phyloP scores from a whole-genome alignment of 2,113 vertebrate genomes.

The Scophthalmus maximus region DNA sequence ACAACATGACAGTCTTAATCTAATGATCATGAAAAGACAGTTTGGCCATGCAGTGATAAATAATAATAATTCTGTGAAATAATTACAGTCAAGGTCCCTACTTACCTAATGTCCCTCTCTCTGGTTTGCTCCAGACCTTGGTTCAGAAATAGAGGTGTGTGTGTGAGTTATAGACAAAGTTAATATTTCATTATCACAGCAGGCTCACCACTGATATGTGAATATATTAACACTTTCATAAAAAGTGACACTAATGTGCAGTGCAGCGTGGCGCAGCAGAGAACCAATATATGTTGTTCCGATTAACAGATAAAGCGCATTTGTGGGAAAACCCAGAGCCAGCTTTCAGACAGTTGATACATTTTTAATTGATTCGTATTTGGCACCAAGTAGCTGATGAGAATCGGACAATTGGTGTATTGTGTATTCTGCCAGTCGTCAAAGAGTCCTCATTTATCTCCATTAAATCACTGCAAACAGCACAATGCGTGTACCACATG shows the following conservation, averaged over 20 bases:
- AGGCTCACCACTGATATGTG: background rate
- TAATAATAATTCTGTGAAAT: too few species aligned
- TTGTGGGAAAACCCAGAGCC: background rate
- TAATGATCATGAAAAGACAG: background rate
- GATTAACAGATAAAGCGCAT: background rate
- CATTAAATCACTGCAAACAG: background rate
- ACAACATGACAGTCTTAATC: background rate
- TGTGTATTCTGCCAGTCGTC: background rate
- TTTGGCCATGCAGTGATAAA: background rate
- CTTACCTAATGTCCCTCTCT: too few species aligned
- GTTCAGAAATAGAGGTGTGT: slow-evolving; percentile 5
- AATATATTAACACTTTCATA: background rate
- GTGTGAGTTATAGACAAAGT: too few species aligned
- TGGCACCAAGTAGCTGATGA: background rate
- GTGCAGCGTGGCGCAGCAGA: background rate
- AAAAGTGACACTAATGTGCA: background rate
- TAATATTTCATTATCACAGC: too few species aligned
- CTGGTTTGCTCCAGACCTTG: slow-evolving; percentile 4
- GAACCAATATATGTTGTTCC: background rate
- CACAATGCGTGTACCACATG: background rate
- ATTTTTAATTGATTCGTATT: background rate
- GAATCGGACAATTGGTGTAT: background rate
- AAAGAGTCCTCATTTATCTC: background rate
- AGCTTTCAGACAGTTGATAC: background rate
- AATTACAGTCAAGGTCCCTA: too few species aligned